Percentiles rank a stretch among this genome's conserved stretches.
Evolutionary conservation across 2,888 invertebrate species (phyloP).

Genomic region (Toxonevra muliebris): DNA sequence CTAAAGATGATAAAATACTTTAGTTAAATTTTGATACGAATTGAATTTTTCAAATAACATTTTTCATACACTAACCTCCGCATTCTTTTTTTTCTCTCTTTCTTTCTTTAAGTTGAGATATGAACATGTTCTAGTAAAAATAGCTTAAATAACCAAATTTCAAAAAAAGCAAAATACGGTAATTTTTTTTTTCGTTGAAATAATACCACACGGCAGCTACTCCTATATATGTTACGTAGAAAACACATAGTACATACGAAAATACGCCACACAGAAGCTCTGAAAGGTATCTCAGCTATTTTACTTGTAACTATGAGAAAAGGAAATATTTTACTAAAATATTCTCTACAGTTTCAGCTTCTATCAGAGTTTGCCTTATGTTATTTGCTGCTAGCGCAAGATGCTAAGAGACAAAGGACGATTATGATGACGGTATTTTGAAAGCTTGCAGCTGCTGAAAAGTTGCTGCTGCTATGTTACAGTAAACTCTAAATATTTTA

Average conservation of each 20-base stretch:
- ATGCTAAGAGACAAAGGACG: neutral
- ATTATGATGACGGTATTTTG: neutral
- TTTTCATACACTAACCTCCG: neutral
- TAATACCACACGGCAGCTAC: slow-evolving; percentile 36
- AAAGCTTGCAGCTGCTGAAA: no score
- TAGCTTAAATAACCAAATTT: slow-evolving; percentile 30
- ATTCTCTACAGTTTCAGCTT: slow-evolving; percentile 35
- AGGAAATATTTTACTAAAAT: slow-evolving; percentile 41
- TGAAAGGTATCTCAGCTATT: slow-evolving; percentile 37
- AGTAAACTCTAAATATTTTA: neutral
- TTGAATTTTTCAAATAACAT: no score
- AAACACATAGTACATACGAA: no score
- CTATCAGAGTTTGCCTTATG: neutral
- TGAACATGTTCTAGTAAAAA: slow-evolving; percentile 5
- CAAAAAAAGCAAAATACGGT: slow-evolving; percentile 37
- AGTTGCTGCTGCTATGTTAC: neutral
- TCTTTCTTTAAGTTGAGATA: no score
- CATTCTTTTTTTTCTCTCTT: neutral
- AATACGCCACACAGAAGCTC: slow-evolving; percentile 18
- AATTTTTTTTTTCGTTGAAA: slow-evolving; percentile 35
- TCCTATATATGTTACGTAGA: no score
- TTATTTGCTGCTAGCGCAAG: neutral
- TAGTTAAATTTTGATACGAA: no score
- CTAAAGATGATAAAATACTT: no score
- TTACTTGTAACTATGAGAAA: slow-evolving; percentile 36